Percentiles rank a stretch among this genome's conserved stretches.
Conservation (phyloP, 2,888 invertebrate genomes). For the Asteroscopus sphinx region DNA sequence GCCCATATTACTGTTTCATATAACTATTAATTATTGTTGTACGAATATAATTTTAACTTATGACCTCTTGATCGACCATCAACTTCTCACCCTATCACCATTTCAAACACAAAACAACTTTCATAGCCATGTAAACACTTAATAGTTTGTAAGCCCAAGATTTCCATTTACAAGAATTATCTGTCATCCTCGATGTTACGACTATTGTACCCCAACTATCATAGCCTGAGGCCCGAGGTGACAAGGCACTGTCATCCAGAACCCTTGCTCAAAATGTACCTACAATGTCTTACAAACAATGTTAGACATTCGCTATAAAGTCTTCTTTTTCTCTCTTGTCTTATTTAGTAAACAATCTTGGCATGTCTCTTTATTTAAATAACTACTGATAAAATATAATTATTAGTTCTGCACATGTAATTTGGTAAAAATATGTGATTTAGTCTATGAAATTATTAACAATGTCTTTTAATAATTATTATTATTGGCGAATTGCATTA, state of each 20-base stretch:
- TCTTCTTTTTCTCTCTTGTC: no score
- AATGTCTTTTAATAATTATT: no score
- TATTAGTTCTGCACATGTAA: no score
- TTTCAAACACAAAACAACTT: slow-evolving; percentile 30
- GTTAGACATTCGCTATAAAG: slow-evolving; percentile 62
- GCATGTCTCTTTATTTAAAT: no score
- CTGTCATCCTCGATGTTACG: slow-evolving; percentile 55
- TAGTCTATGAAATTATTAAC: no score
- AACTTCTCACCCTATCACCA: slow-evolving; percentile 15
- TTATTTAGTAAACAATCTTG: no score
- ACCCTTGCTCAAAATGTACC: slow-evolving; percentile 64
- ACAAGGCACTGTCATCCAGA: slow-evolving; percentile 73
- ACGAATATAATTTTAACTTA: not conserved
- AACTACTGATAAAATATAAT: no score
- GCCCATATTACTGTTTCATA: no score
- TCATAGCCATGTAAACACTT: slow-evolving; percentile 41
- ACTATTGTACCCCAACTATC: slow-evolving; percentile 67
- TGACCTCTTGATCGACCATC: slow-evolving; percentile 4
- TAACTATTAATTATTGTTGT: no score
- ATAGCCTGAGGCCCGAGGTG: slow-evolving; percentile 69
- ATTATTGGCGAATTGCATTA: no score
- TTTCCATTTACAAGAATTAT: slow-evolving; percentile 61
- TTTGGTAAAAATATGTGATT: no score
- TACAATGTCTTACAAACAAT: slow-evolving; percentile 68
- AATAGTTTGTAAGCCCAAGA: slow-evolving; percentile 49